A percentile compares a stretch with the other conserved stretches of the same genome.
phyloP scores from a whole-genome alignment of 2,888 invertebrate species.

The Dusona sp. region DNA sequence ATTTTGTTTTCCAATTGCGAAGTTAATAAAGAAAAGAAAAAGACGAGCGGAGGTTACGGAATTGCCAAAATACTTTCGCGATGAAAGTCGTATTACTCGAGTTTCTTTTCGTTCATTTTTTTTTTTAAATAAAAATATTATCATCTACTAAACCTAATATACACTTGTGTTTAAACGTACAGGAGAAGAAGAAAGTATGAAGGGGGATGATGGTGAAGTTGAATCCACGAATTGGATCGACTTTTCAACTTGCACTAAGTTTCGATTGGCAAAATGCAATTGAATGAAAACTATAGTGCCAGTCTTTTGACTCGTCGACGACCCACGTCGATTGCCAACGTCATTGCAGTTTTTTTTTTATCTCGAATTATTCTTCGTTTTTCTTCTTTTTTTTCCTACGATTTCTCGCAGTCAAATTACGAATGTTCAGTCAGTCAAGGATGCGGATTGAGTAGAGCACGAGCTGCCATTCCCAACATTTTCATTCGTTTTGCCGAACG shows the following conservation, averaged over 20 bases:
- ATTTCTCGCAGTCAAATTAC: constrained; percentile 45
- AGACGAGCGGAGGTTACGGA: constrained; percentile 8
- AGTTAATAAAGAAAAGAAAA: not conserved
- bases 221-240: constrained; percentile 44
- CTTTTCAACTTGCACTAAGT: constrained; percentile 56
- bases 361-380: not conserved
- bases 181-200: constrained; percentile 30
- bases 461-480: constrained; percentile 90
- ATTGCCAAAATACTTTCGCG: constrained; percentile 40
- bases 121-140: constrained; percentile 57
- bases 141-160: constrained; percentile 59
- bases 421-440: constrained; percentile 65
- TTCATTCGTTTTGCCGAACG: constrained; percentile 88
- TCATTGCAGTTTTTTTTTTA: constrained; percentile 33
- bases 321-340: constrained; percentile 42
- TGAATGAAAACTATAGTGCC: constrained; percentile 62
- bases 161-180: constrained; percentile 42
- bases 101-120: not conserved
- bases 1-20: not conserved
- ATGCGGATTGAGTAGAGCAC: constrained; percentile 85
- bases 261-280: constrained; percentile 52
- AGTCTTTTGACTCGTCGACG: constrained; percentile 61
- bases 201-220: constrained; percentile 20
- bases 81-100: constrained; percentile 21
- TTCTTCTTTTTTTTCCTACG: constrained; percentile 42